phyloP scores from a whole-genome alignment of 2,888 invertebrate genomes.

The Microctonus aethiopoides region DNA sequence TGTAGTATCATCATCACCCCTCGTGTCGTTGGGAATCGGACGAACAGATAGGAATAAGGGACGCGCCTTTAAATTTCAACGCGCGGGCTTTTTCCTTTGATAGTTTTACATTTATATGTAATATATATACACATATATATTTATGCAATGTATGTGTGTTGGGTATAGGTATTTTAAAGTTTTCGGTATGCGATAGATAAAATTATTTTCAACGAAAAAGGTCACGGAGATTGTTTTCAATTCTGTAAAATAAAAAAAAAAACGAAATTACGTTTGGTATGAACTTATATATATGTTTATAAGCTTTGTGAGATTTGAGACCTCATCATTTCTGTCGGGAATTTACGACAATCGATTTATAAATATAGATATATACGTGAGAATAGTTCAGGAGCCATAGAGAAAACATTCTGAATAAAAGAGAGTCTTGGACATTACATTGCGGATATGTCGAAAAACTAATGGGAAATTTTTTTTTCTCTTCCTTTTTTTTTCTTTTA shows the following conservation, averaged over 20 bases:
- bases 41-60: not conserved
- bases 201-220: slow-evolving; percentile 6
- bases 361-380: slow-evolving; percentile 2
- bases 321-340: slow-evolving; percentile 25
- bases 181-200: not conserved
- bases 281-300: not conserved
- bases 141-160: not conserved
- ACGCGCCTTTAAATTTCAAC: slow-evolving; percentile 6
- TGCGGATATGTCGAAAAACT: not conserved
- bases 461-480: not conserved
- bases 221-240: slow-evolving; percentile 14
- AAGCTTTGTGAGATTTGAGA: slow-evolving; percentile 21
- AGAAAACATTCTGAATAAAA: not conserved
- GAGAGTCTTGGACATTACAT: slow-evolving; percentile 25
- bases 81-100: not conserved
- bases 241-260: not conserved
- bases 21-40: not conserved
- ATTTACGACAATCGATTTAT: slow-evolving; percentile 41
- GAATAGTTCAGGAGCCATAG: not conserved
- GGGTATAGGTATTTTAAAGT: not conserved
- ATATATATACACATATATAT: not conserved
- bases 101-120: not conserved
- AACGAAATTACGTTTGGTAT: slow-evolving; percentile 13
- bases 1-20: not conserved
- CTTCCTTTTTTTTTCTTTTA: not conserved